Percentiles rank a stretch among this genome's conserved stretches.
Conservation (phyloP, 2,113 vertebrate species). For the Melanerpes formicivorus region DNA sequence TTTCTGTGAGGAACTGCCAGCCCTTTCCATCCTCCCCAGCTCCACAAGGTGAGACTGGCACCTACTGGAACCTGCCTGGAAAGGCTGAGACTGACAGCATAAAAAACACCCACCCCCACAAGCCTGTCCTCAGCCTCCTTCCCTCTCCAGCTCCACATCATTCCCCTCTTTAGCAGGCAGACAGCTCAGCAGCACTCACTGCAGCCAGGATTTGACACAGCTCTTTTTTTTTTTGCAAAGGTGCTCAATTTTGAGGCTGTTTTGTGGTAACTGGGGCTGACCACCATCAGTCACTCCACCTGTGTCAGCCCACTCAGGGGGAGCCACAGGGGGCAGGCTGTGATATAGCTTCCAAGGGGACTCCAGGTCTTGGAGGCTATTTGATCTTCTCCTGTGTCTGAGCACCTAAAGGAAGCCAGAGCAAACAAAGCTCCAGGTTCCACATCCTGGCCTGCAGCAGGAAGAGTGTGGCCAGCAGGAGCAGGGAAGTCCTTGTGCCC, state of each 20-base stretch:
- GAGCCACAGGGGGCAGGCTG: not conserved
- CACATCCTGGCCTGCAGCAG: not conserved
- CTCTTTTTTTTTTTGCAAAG: not conserved
- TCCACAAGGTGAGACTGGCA: slow-evolving; percentile 62
- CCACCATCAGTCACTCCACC: not conserved
- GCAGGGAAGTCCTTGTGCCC: too few species aligned
- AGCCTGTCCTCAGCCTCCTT: not conserved
- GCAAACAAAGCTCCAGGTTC: slow-evolving; percentile 3
- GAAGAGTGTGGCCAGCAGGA: too few species aligned
- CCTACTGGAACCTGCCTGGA: slow-evolving; percentile 32
- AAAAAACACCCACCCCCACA: not conserved
- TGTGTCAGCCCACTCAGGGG: not conserved
- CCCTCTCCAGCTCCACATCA: not conserved
- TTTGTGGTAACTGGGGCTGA: not conserved
- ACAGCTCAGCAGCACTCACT: not conserved
- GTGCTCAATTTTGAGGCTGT: not conserved
- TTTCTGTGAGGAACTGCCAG: slow-evolving; percentile 13
- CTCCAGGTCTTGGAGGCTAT: not conserved
- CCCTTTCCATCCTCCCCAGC: slow-evolving; percentile 38
- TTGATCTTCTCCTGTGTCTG: not conserved
- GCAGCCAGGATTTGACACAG: not conserved
- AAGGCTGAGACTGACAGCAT: slow-evolving; percentile 1
- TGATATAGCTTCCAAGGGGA: not conserved
- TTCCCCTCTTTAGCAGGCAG: slow-evolving; percentile 7
- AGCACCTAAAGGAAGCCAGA: not conserved